phyloP scores from a whole-genome alignment of 1,140 invertebrate genomes.

The Drosophila kanapiae region DNA sequence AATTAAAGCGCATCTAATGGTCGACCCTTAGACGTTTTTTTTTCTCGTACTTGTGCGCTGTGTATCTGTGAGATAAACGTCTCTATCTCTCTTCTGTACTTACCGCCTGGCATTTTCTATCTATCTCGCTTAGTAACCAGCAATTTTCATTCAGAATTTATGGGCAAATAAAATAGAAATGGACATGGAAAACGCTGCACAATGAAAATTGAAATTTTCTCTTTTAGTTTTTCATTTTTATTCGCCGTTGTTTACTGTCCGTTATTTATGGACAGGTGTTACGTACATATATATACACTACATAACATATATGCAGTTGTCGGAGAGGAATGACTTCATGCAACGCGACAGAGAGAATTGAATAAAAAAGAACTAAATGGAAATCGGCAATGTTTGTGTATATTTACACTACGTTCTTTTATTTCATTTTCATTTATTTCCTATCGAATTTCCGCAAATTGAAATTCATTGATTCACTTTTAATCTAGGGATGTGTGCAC shows the following conservation, averaged over 20 bases:
- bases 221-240: constrained; percentile 37
- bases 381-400: neutral
- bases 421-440: constrained; percentile 5
- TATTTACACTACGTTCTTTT: constrained; percentile 1
- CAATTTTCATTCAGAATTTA: constrained; percentile 82
- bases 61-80: constrained; percentile 72
- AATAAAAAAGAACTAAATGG: constrained; percentile 1
- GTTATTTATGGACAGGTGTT: constrained; percentile 45
- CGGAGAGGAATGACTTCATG: constrained; percentile 42
- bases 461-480: constrained; percentile 43
- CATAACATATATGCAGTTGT: constrained; percentile 14
- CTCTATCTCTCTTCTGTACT: neutral
- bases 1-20: constrained; percentile 38
- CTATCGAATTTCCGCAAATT: constrained; percentile 36
- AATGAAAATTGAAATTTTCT: constrained; percentile 70
- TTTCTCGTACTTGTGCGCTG: constrained; percentile 12
- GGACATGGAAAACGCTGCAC: constrained; percentile 64
- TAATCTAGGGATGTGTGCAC: constrained; percentile 14
- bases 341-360: constrained; percentile 10
- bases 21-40: constrained; percentile 6
- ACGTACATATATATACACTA: constrained; percentile 10
- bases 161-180: constrained; percentile 75
- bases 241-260: constrained; percentile 17
- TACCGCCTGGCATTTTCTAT: constrained; percentile 1
- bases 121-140: constrained; percentile 48